A percentile compares a stretch with the other conserved stretches of the same genome.
Evolutionary conservation across 2,113 vertebrate genomes (phyloP).

Genomic region (Reinhardtius hippoglossoides): DNA sequence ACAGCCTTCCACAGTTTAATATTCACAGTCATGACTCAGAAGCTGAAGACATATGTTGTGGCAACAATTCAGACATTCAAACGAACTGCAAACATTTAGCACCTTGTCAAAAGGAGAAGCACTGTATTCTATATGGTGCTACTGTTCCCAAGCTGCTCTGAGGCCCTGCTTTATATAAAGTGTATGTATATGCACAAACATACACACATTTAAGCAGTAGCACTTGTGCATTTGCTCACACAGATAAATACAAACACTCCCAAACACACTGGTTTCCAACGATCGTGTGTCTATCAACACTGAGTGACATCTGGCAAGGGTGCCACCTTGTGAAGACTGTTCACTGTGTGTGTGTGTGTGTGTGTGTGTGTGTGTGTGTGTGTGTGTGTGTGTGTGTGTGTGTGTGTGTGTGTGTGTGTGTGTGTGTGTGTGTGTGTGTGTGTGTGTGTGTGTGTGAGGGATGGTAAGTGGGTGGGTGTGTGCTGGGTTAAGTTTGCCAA

Average conservation of each 20-base stretch:
- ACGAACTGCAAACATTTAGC: slow-evolving; percentile 78
- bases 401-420: slow-evolving; percentile 18
- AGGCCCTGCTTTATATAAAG: slow-evolving; percentile 32
- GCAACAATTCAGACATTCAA: slow-evolving; percentile 74
- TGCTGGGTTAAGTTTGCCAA: slow-evolving; percentile 67
- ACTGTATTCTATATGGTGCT: slow-evolving; percentile 66
- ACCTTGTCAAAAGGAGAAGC: slow-evolving; percentile 75
- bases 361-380: slow-evolving; percentile 25
- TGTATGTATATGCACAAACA: slow-evolving; percentile 12
- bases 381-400: slow-evolving; percentile 10
- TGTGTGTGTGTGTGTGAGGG: slow-evolving; percentile 5
- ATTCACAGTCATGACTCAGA: slow-evolving; percentile 66
- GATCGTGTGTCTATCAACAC: slow-evolving; percentile 81
- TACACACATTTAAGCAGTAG: background rate
- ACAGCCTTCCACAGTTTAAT: slow-evolving; percentile 43
- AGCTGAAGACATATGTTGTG: slow-evolving; percentile 72
- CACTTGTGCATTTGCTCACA: slow-evolving; percentile 9
- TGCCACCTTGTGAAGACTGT: slow-evolving; percentile 64
- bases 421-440: slow-evolving; percentile 10
- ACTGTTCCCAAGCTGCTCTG: slow-evolving; percentile 72
- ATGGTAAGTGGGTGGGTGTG: slow-evolving; percentile 15
- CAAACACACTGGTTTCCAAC: slow-evolving; percentile 57
- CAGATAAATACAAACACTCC: slow-evolving; percentile 55
- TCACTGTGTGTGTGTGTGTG: slow-evolving; percentile 13
- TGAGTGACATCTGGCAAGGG: slow-evolving; percentile 87